phyloP scores from a whole-genome alignment of 2,888 invertebrate species.

The Podabrus alpinus region DNA sequence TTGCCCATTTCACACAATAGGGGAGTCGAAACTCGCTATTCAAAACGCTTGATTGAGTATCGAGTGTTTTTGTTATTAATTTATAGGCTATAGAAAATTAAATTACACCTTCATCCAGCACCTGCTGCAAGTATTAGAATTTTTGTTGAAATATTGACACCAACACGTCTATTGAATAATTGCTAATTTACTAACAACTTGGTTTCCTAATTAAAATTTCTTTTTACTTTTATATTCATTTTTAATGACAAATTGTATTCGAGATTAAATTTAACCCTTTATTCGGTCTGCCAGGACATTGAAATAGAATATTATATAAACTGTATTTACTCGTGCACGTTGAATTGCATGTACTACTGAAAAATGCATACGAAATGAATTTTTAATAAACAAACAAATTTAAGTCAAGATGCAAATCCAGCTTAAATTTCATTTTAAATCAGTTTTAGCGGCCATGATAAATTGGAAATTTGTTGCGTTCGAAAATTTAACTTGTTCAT shows the following conservation, averaged over 20 bases:
- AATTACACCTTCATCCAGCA: constrained; percentile 23
- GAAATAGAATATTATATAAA: too few species aligned
- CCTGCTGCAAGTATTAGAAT: constrained; percentile 17
- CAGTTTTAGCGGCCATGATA: constrained; percentile 37
- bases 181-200: not conserved
- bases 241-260: too few species aligned
- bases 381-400: not conserved
- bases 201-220: not conserved
- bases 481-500: constrained; percentile 36
- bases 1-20: constrained; percentile 28
- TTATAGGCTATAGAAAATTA: constrained; percentile 27
- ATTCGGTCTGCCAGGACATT: not conserved
- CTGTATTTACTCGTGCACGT: not conserved
- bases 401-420: constrained; percentile 21
- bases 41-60: constrained; percentile 30
- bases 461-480: constrained; percentile 43
- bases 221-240: too few species aligned
- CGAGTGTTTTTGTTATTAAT: constrained; percentile 29
- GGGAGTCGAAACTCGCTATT: constrained; percentile 25
- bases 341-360: not conserved
- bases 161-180: constrained; percentile 6
- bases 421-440: constrained; percentile 37
- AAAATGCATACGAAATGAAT: not conserved
- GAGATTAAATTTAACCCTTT: not conserved
- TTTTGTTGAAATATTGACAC: constrained; percentile 14